A percentile compares a stretch with the other conserved stretches of the same genome.
Evolutionary conservation across 2,797 vertebrate genomes (phyloP).

Genomic region (Eulemur coronatus): DNA sequence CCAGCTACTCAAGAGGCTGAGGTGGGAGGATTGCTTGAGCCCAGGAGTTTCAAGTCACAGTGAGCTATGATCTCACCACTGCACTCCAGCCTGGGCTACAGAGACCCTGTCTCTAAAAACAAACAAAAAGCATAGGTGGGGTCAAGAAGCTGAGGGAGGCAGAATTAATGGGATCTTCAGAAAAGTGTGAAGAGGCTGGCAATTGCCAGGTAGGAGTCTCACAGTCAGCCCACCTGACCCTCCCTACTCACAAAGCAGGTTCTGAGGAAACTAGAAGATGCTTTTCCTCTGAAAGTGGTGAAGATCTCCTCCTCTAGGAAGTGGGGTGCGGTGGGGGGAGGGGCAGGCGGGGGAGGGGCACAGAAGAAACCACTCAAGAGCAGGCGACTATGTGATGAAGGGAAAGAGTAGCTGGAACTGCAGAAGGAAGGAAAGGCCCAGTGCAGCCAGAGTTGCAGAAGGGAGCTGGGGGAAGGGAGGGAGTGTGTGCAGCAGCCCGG

Average conservation of each 20-base stretch:
- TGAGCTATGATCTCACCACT: not conserved
- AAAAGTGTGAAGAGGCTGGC: not conserved
- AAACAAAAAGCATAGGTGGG: not conserved
- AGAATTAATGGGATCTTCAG: not conserved
- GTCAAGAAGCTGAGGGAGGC: not conserved
- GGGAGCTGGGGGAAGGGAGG: not conserved
- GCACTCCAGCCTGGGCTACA: not conserved
- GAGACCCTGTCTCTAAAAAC: not conserved
- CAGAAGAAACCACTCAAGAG: not conserved
- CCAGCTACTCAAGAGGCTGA: not conserved
- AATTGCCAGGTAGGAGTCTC: not conserved
- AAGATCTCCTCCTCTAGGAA: not conserved
- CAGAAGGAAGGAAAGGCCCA: not conserved
- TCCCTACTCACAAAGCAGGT: not conserved
- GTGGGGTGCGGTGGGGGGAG: not conserved
- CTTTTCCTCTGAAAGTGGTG: not conserved
- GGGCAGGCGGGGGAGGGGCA: accelerated
- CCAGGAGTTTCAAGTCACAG: not conserved
- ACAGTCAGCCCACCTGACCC: not conserved
- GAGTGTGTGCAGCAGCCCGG: not conserved
- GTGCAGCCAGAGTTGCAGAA: accelerated
- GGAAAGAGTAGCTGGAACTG: not conserved
- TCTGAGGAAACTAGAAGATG: not conserved
- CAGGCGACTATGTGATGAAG: not conserved
- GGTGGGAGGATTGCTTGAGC: not conserved